Evolutionary conservation across 2,888 invertebrate genomes (phyloP), one percentile per base, ranked within the genome.

Genomic region (Temnothorax ravouxi): DNA sequence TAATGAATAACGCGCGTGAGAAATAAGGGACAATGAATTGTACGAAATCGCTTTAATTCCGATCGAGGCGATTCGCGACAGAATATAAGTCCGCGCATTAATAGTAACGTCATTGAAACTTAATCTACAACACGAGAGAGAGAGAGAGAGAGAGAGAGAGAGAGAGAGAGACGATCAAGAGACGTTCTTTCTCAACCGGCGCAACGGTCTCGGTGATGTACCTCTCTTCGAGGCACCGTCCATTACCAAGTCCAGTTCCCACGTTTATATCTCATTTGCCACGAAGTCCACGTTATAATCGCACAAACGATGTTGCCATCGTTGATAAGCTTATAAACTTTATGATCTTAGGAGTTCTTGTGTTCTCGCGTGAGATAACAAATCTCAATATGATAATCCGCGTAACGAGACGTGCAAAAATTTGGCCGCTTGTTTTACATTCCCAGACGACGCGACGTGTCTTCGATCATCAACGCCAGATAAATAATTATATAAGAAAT

Each of bases 201-300:
- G 11, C 29, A 18, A 8, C 21, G 11, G 41, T 25, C 76, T 52
- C 72, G 44, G n/a, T 47, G 41, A 34, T 66, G 79, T 38, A 18
- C 41, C 25, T 59, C 15, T 76, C 50, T 52, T 72, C 34, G 56
- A 79, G 38, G 11, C 29, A 34, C 59, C 29, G 56, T 71, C 79
- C 59, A 79, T 79, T 79, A 79, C 56, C 25, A 47, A 79, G 74
- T 79, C 59, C 52, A 62, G 88, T 89, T 89, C 86, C 88, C 88
- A 89, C 86, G 88, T 89, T 88, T 85, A 89, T 56, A 80, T 56
- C 54, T 56, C 71, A 69, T 72, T 79, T 34, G 21, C 44, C 50
- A 47, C 38, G 54, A 74, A 59, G 59, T 72, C 34, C 56, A 47
- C 56, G 56, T 74, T 34, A 59, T 59, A 80, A 74, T 80, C 59